Evolutionary conservation across 2,113 vertebrate species (phyloP).

Genomic region (Atractosteus spatula): DNA sequence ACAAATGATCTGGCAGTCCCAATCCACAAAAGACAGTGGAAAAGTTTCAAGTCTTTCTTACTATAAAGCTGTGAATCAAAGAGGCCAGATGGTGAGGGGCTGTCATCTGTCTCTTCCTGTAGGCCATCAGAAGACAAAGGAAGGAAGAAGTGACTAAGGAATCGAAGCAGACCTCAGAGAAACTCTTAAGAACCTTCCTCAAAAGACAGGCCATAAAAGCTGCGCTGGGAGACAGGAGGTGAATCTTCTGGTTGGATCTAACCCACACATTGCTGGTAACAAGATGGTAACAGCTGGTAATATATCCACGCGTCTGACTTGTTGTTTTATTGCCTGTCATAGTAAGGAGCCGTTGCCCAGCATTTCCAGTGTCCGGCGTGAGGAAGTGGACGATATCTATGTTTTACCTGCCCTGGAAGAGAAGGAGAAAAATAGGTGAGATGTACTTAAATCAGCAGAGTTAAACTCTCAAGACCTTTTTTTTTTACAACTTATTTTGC

Average conservation of each 20-base stretch:
- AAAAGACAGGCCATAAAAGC: conserved; percentile 91
- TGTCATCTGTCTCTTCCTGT: not conserved
- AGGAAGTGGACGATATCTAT: conserved; percentile 82
- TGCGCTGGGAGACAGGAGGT: conserved; percentile 76
- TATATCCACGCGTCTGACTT: too few relatives aligned
- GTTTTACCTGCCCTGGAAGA: conserved; percentile 77
- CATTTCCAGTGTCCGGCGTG: conserved; percentile 75
- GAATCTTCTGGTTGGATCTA: conserved; percentile 22
- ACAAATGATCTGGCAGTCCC: too few relatives aligned
- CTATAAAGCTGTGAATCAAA: too few relatives aligned
- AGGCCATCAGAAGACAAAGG: conserved; percentile 85
- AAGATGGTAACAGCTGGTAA: too few relatives aligned
- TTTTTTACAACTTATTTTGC: not conserved
- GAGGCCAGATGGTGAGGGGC: too few relatives aligned
- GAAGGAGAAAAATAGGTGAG: conserved; percentile 77
- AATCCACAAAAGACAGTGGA: not conserved
- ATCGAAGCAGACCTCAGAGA: conserved; percentile 85
- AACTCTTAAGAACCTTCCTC: conserved; percentile 85
- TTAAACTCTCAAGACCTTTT: not conserved
- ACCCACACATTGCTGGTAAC: not conserved
- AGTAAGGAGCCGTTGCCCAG: conserved; percentile 79
- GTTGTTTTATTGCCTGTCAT: conserved; percentile 20
- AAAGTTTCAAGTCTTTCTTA: not conserved
- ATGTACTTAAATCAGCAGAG: not conserved
- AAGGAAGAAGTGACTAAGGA: conserved; percentile 76